Evolutionary conservation across 2,113 vertebrate genomes (phyloP).

Genomic region (Dromiciops gliroides): DNA sequence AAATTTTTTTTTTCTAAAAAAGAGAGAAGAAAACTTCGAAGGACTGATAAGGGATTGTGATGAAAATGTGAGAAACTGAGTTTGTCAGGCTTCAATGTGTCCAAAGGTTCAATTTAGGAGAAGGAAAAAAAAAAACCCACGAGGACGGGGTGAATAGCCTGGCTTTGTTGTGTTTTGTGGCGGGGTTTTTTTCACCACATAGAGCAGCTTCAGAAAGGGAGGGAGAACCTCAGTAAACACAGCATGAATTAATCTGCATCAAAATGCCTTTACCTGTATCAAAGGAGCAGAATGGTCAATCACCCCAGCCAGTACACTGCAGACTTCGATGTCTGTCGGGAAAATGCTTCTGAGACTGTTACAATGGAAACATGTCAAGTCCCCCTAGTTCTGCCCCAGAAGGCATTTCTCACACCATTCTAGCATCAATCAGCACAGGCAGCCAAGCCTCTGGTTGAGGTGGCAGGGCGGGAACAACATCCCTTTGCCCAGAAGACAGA

Average conservation of each 20-base stretch:
- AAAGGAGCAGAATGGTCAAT: constrained; percentile 57
- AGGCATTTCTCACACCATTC: constrained; percentile 42
- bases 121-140: neutral
- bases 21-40: constrained; percentile 56
- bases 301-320: neutral
- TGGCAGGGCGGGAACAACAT: constrained; percentile 37
- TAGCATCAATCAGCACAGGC: constrained; percentile 30
- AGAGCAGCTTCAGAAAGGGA: constrained; percentile 34
- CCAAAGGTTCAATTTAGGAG: constrained; percentile 45
- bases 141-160: constrained; percentile 52
- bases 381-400: neutral
- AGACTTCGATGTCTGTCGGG: constrained; percentile 4
- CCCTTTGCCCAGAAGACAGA: neutral
- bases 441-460: neutral
- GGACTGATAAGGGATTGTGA: constrained; percentile 71
- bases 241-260: constrained; percentile 65
- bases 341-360: neutral
- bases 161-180: neutral
- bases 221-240: constrained; percentile 64
- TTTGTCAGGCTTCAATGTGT: constrained; percentile 58
- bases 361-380: constrained; percentile 45
- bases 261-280: constrained; percentile 52
- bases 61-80: constrained; percentile 66
- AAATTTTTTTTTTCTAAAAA: constrained; percentile 54
- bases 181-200: constrained; percentile 49